phyloP scores from a whole-genome alignment of 2,113 vertebrate species.

The Cisticola juncidis region DNA sequence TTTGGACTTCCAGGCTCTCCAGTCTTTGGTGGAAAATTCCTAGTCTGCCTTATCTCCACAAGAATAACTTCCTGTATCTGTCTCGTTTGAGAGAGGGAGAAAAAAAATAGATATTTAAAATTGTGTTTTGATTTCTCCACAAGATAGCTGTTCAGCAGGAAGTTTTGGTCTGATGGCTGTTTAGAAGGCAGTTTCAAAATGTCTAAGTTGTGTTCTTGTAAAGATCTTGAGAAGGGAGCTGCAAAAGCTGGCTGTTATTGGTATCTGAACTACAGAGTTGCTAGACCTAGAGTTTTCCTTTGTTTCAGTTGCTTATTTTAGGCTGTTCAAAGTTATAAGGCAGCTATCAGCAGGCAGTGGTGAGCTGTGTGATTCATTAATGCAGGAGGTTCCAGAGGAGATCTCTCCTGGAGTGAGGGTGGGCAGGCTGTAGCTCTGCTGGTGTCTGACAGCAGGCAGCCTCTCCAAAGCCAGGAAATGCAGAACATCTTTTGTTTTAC shows the following conservation, averaged over 20 bases:
- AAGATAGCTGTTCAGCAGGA: neutral
- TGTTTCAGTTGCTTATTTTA: neutral
- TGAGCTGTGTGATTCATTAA: neutral
- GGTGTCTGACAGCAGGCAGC: neutral
- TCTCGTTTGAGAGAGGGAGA: neutral
- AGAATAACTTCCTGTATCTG: neutral
- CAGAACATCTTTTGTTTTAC: neutral
- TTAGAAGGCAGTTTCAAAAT: neutral
- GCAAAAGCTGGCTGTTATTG: neutral
- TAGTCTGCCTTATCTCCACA: neutral
- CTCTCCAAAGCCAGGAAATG: neutral
- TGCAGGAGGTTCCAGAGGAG: neutral
- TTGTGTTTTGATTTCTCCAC: neutral
- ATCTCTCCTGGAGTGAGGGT: neutral
- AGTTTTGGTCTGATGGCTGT: neutral
- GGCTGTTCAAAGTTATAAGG: neutral
- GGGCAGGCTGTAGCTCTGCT: neutral
- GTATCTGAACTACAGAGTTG: neutral
- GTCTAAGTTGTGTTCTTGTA: neutral
- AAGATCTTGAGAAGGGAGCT: neutral
- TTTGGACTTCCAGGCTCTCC: neutral
- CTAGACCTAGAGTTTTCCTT: neutral
- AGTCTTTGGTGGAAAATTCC: neutral
- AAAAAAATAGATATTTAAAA: neutral
- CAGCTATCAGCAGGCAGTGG: neutral